Base-by-base conservation (phyloP, 2,888 invertebrate species). In the Thymelicus acteon region DNA sequence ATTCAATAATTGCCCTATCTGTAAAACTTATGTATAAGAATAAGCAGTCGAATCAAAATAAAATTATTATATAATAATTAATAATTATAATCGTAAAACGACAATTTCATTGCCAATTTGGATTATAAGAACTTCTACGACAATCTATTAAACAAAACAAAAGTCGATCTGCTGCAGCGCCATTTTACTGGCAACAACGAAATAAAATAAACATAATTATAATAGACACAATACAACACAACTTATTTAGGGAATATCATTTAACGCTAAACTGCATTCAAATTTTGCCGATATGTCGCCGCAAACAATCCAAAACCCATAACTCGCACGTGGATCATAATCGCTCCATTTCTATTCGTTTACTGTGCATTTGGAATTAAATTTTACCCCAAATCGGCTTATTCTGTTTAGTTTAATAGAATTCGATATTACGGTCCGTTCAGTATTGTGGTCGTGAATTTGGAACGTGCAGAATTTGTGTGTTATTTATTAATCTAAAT, bases 281-380 rank as follows among this genome's bases (percentile, higher is more conserved):
- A 54, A 44, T 44, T 47, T n/a, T 47, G 49, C 64, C 65, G 15
- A 57, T 39, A 66, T 12, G 31, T 62, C 12, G 57, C 72, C 70
- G 48, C 72, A 75, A 77, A 74, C 75, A 74, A 77, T 79, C 77
- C 74, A 74, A 76, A 76, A 76, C 75, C 68, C 77, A 78, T 80
- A 77, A 78, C 77, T 75, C 69, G 71, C 77, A 76, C 75, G 75
- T 76, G 75, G 75, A 73, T 75, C 75, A 77, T 77, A 77, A 76
- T 77, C 75, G 77, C 75, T 76, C 75, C 74, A 78, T 75, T 80
- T 75, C 72, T 75, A 78, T 76, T 77, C 76, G 75, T 75, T 73
- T 72, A 58, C 62, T 62, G 68, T 61, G 62, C 54, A 68, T 68
- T 68, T 54, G 57, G 62, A 68, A 68, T 62, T 68, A 54, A 68